Base-by-base conservation (phyloP, 64 coral and sea anemone species). In the Pachyseris speciosa region DNA sequence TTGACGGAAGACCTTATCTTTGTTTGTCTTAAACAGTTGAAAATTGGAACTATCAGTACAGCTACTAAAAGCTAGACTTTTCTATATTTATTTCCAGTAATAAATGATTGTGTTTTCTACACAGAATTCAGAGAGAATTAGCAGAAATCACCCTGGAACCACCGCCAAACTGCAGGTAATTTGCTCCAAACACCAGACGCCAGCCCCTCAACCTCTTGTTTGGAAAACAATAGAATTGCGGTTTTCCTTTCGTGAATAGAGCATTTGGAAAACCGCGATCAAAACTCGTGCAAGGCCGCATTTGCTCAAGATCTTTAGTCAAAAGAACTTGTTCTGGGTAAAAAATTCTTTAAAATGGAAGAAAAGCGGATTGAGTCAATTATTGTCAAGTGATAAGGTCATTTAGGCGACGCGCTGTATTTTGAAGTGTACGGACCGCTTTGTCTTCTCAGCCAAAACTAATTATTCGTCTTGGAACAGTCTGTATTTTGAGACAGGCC, bases 121-220 rank as follows among this genome's bases (percentile, higher is more conserved):
- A 29, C 80, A 96, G 95, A 67, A 96, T 96, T 59, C 95, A 93
- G 42, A 92, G 91, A 86, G 95, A 96, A 74, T 59, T 96, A 27
- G 95, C 95, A 16, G 95, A 93, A 78, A 96, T 96, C 19, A 90
- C 95, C 1, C 68, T 96, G 51, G 95, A 96, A 40, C 95, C 95
- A 5, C 95, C 95, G 6, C 95, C 95, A 38, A 96, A 96, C 29
- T 96, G 95, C 91, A 96, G 95, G 95, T 93, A 96, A 83, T 67
- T 89, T 64, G 66, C 17, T 16, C 43, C 68, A 19, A 44, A 77
- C 30, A 36, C 43, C 80, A 70, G 86, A 70, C 53, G 70, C 30
- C 72, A 53, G 30, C 55, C 80, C 58, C 84, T 76, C 76, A 93
- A 66, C 19, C 29, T 66, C 65, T 86, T 92, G 68, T 86, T 86